Evolutionary conservation across 2,888 invertebrate species (phyloP), one percentile per base, ranked within the genome.

Genomic region (Epinotia bilunana): DNA sequence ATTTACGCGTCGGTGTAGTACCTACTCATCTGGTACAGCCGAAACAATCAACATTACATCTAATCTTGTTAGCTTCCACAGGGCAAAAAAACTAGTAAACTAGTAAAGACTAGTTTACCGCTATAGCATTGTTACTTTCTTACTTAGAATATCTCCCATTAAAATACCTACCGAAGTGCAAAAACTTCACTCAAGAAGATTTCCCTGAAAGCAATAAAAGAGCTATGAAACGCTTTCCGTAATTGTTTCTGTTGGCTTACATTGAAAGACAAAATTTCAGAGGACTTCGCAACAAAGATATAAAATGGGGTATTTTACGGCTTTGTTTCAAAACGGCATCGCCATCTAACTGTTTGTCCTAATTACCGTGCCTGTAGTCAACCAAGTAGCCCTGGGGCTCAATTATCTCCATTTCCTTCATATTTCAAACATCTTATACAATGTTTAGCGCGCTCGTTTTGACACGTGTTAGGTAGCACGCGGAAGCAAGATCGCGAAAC

Each of bases 241-340:
- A 46, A 69, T 69, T 69, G 68, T 58, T 69, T 69, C 23, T 43
- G 62, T 43, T 69, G n/a, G 46, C 18, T 57, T 68, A 68, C 69
- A 69, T 28, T 69, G 69, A 60, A 69, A 60, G 69, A 58, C 58
- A 68, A 57, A 68, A 43, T 68, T 43, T 20, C 69, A 43, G 46
- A 46, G 46, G 23, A 60, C 39, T 58, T 58, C 12, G 13, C 43
- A 58, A 69, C 46, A 69, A 60, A 60, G 69, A 58, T n/a, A 23
- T 28, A n/a, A 7, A 33, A 55, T 5, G 28, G 55, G 18, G 55
- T 39, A 39, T 67, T 67, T 57, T 67, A 55, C 67, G 18, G 55
- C 33, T 28, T 18, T 20, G 55, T 57, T 67, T 13, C 67, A 67
- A 39, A 43, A 49, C 49, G 46, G 60, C 49, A 4, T 0, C 49